Percentiles rank a stretch among this genome's conserved stretches.
phyloP scores from a whole-genome alignment of 2,888 invertebrate species.

The Syrphus vitripennis region DNA sequence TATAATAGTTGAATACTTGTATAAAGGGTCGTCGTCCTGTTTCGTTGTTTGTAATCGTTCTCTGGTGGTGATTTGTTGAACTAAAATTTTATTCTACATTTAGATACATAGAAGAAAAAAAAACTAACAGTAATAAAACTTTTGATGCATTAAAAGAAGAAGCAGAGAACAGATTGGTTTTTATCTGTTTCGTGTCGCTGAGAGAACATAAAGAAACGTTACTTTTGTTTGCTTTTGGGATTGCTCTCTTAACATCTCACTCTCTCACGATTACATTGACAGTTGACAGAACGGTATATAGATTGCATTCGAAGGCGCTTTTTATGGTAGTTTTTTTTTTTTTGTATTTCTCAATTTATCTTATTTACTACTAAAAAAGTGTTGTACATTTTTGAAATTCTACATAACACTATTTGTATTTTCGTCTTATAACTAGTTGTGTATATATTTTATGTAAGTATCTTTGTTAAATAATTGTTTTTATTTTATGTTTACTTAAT shows the following conservation, averaged over 20 bases:
- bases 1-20: constrained; percentile 31
- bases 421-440: constrained; percentile 42
- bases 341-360: background rate
- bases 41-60: constrained; percentile 59
- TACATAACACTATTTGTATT: constrained; percentile 14
- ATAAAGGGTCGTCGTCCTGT: constrained; percentile 58
- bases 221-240: background rate
- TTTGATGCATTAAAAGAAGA: background rate
- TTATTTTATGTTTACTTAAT: constrained; percentile 39
- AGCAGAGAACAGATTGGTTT: background rate
- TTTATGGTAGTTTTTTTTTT: constrained; percentile 49
- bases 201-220: constrained; percentile 14
- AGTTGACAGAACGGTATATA: background rate
- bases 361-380: background rate
- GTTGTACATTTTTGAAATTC: background rate
- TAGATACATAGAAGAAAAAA: background rate
- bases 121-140: background rate
- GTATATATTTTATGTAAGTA: constrained; percentile 64
- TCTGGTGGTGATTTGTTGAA: constrained; percentile 59
- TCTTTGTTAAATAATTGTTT: constrained; percentile 48
- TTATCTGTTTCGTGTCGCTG: background rate
- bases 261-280: background rate
- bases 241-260: background rate
- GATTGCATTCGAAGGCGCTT: constrained; percentile 21
- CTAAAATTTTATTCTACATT: background rate